phyloP scores from a whole-genome alignment of 2,113 vertebrate species.

The Notothenia rossii region DNA sequence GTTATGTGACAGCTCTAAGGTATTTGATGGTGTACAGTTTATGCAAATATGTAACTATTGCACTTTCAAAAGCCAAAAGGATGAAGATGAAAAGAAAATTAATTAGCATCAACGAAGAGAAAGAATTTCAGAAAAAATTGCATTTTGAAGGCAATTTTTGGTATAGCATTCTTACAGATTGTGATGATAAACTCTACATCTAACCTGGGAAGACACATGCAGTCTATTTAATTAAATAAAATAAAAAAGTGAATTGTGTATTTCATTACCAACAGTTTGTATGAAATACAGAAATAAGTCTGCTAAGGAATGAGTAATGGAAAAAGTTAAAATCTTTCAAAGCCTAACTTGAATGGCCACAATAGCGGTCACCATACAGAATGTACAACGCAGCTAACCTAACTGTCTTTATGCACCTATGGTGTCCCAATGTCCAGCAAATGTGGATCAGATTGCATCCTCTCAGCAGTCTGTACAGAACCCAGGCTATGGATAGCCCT shows the following conservation, averaged over 20 bases:
- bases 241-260: background rate
- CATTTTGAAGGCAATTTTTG: background rate
- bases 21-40: background rate
- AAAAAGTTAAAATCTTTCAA: background rate
- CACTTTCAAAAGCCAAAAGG: background rate
- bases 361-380: constrained; percentile 26
- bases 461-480: constrained; percentile 71
- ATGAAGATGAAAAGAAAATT: background rate
- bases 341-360: constrained; percentile 2
- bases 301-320: background rate
- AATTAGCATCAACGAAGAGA: background rate
- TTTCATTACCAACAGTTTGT: background rate
- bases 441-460: constrained; percentile 81
- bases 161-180: background rate
- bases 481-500: constrained; percentile 71
- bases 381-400: background rate
- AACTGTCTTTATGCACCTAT: constrained; percentile 41
- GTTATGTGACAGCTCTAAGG: background rate
- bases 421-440: constrained; percentile 74
- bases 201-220: background rate
- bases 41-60: background rate
- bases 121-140: background rate
- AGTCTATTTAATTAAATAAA: background rate
- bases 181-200: background rate
- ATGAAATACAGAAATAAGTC: background rate